Evolutionary conservation across 2,797 vertebrate species (phyloP), one percentile per base, ranked within the genome.

Genomic region (Sebastolobus alascanus): DNA sequence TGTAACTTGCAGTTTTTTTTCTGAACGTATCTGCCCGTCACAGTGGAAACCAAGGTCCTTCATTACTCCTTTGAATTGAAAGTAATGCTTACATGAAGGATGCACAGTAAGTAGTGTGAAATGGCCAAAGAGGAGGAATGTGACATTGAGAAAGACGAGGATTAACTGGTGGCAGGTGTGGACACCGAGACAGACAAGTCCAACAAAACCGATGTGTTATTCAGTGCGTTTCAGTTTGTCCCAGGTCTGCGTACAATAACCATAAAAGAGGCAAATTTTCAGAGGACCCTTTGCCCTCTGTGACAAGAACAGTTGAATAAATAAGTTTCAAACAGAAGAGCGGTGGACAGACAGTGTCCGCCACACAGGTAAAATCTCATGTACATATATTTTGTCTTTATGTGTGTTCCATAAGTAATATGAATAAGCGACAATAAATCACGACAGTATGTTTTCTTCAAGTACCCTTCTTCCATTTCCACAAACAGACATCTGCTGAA

Each of bases 401-500:
- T 80, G 76, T 60, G 75, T 68, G 73, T 74, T 79, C 68, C 52
- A 79, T 85, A 76, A 83, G 75, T 72, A 88, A 79, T 61, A 87
- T 88, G 88, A 91, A 84, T 70, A 86, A 69, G 84, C 38, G 18
- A 82, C 76, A 69, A 82, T 84, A 76, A 73, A 83, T 33, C 75
- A 79, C 82, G 3, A 80, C 75, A 69, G 54, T 13, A 73, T 54
- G 75, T 81, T 83, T 83, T 83, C 83, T 82, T 88, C 86, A 86
- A 85, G 88, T 22, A 60, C 8, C 77, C 27, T 85, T 68, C 67
- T 75, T 80, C 73, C 70, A 33, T 68, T 88, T 80, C 82, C 80
- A 77, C 82, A 77, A 87, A 93, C 90, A 93, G 90, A 94, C 85
- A 84, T 93, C 87, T 90, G 90, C 90, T 94, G 85, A 90, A 76